These are phyloP conservation scores for Porites divaricata DNA, from an alignment of 92 coral and sea anemone genomes.

Conservation along the genomic window DNA sequence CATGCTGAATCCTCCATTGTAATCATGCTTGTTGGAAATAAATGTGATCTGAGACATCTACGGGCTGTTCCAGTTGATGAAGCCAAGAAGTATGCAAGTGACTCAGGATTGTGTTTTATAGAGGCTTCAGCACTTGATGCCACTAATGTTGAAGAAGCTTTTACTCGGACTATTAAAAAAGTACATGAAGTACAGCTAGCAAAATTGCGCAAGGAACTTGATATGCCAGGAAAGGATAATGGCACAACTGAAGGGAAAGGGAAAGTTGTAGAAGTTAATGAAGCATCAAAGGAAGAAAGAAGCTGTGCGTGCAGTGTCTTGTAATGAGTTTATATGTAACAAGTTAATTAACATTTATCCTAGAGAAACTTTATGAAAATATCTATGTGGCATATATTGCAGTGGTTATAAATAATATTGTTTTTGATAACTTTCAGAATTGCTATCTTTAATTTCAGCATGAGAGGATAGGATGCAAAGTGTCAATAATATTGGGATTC, in stretches of 20 bases:
- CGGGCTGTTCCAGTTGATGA: slow-evolving; percentile 91
- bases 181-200: slow-evolving; percentile 94
- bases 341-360: not conserved
- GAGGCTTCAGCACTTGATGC: slow-evolving; percentile 99
- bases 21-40: slow-evolving; percentile 98
- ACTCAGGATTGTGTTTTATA: slow-evolving; percentile 80
- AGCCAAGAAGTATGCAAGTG: slow-evolving; percentile 87
- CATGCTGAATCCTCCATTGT: slow-evolving; percentile 96
- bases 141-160: slow-evolving; percentile 96
- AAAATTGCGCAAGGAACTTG: slow-evolving; percentile 95
- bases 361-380: not conserved
- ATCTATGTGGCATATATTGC: not conserved
- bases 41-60: slow-evolving; percentile 95
- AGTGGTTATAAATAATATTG: not conserved
- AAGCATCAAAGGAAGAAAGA: slow-evolving; percentile 29
- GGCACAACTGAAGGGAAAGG: slow-evolving; percentile 52
- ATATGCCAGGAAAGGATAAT: slow-evolving; percentile 57
- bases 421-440: not conserved
- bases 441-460: no score
- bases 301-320: slow-evolving; percentile 16
- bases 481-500: no score
- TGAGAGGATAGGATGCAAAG: no score
- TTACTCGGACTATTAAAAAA: slow-evolving; percentile 91
- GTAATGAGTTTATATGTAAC: not conserved
- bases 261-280: slow-evolving; percentile 68